Percentiles rank a stretch among this genome's conserved stretches.
Conservation (phyloP, 37 sponge, comb jelly and placozoan genomes). For the Oopsacas minuta region DNA sequence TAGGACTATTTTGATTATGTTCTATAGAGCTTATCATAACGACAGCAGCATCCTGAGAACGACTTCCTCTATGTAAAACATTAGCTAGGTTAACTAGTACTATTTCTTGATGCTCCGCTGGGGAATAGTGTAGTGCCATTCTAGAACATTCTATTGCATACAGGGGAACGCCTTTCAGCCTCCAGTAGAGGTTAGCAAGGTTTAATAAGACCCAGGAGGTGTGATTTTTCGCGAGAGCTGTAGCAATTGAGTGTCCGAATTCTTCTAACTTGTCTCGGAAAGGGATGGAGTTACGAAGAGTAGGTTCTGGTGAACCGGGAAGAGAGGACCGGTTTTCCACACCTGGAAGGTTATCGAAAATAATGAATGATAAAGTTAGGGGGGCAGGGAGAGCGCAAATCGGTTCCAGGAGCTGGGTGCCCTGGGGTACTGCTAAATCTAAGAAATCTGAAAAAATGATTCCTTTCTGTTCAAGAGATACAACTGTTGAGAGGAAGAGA, state of each 20-base stretch:
- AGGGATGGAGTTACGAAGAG: not conserved
- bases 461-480: not conserved
- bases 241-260: constrained; percentile 2
- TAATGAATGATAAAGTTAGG: not conserved
- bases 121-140: constrained; percentile 57
- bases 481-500: not conserved
- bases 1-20: constrained; percentile 23
- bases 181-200: constrained; percentile 68
- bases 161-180: constrained; percentile 46
- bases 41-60: constrained; percentile 36
- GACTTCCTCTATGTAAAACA: constrained; percentile 39
- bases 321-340: not conserved
- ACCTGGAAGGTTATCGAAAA: not conserved
- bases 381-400: not conserved
- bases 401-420: not conserved
- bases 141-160: constrained; percentile 59
- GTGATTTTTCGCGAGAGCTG: constrained; percentile 28
- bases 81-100: constrained; percentile 55
- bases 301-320: not conserved
- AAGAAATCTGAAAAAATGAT: not conserved
- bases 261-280: not conserved
- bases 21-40: constrained; percentile 29
- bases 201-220: constrained; percentile 71
- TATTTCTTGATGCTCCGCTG: constrained; percentile 42
- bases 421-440: not conserved